Percentiles rank a stretch among this genome's conserved stretches.
Conservation (phyloP, 2,888 invertebrate species). For the Cantharis flavilabris region DNA sequence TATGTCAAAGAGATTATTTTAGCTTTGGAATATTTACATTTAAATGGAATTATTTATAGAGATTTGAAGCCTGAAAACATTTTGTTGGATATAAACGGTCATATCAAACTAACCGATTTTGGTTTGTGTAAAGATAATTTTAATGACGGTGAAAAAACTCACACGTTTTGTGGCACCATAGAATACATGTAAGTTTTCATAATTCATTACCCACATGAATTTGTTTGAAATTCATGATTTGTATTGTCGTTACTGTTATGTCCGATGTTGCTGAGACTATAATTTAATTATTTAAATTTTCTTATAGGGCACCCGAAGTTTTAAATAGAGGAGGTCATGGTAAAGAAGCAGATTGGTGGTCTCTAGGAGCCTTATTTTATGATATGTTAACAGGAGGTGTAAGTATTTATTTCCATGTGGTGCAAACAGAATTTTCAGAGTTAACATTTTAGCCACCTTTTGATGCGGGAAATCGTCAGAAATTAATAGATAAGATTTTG, state of each 20-base stretch:
- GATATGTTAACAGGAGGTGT: constrained; percentile 56
- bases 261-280: too few species aligned
- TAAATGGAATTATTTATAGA: constrained; percentile 94
- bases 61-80: constrained; percentile 99
- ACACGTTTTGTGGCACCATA: constrained; percentile 99
- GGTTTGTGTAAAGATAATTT: constrained; percentile 99
- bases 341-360: constrained; percentile 99
- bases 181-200: constrained; percentile 81
- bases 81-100: constrained; percentile 90
- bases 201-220: too few species aligned
- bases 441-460: background rate
- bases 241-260: too few species aligned
- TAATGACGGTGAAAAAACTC: constrained; percentile 88
- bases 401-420: background rate
- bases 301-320: constrained; percentile 85
- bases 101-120: constrained; percentile 98
- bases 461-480: background rate
- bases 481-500: background rate
- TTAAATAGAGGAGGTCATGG: constrained; percentile 94
- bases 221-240: too few species aligned
- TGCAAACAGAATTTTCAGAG: background rate
- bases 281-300: too few species aligned
- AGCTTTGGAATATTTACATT: constrained; percentile 96
- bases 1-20: constrained; percentile 91
- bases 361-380: constrained; percentile 94